Evolutionary conservation across 2,113 vertebrate species (phyloP), one percentile per base, ranked within the genome.

Genomic region (Castor canadensis): DNA sequence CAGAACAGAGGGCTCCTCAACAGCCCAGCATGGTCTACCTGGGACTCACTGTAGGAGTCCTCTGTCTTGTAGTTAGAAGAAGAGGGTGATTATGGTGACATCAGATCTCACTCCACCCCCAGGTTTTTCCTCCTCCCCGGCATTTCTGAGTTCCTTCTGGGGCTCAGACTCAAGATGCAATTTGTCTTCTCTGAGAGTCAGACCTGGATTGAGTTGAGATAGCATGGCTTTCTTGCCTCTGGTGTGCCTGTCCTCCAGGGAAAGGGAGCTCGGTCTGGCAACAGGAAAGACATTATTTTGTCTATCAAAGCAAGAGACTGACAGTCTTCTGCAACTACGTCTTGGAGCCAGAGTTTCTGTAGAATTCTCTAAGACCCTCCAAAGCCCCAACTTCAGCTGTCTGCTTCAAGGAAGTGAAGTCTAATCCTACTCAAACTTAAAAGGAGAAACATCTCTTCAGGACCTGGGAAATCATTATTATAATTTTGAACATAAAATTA

Each of bases 401-500:
- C 30, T 47, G 26, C 15, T 82, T 52, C 35, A 43, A 80, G 43
- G 45, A 81, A 81, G 43, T 47, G 7, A 22, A 85, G 22, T 30
- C 38, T 19, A 43, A 75, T 3, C 16, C 4, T 6, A 52, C 52
- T 32, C n/a, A 64, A 71, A 77, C 77, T 76, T 43, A 80, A 19
- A 32, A 49, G 1, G 49, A 83, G 66, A 84, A 35, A 10, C 26
- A 15, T 75, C n/a, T 73, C 73, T n/a, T 43, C 30, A 45, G 16
- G 30, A 86, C 64, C 54, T 67, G 82, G 24, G 35, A 71, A 85
- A 73, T 62, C 72, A 90, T 5, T 88, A n/a, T 26, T n/a, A 71
- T 60, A 66, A 89, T 38, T 91, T 75, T 72, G 47, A 81, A 94
- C 86, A 89, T 82, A 91, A 96, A 92, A 72, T 92, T 56, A 20